Evolutionary conservation across 2,113 vertebrate genomes (phyloP), one percentile per base, ranked within the genome.

Genomic region (Malurus elegans): DNA sequence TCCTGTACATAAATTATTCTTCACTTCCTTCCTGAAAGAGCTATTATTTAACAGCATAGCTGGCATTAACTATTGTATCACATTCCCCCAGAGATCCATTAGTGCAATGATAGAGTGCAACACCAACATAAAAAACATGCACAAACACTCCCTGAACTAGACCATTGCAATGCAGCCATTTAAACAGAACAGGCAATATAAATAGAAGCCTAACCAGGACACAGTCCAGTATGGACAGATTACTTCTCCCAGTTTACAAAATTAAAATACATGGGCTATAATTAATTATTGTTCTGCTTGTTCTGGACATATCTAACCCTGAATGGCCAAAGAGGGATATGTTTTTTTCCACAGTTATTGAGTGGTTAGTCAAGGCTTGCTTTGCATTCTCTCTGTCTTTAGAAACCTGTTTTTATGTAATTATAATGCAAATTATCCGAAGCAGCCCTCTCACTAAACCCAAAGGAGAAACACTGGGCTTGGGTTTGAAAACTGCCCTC

Each of bases 1-100:
- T 94, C 93, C 82, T 56, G 57, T 47, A 93, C 90, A 94, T 95
- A 95, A 96, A 94, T 93, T 96, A 96, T 90, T 94, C 90, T 71
- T 83, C 85, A 88, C 85, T 93, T 94, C 87, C 95, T 96, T 96
- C 90, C 93, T 92, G 70, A 71, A 97, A 92, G 64, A 88, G 75
- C 90, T 88, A 83, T 93, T 96, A 94, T 79, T 95, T 95, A 95
- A 92, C 79, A 94, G 82, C 82, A 76, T 26, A 67, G 79, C 75
- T 3, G 6, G 90, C 88, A 90, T 57, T 74, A 95, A 92, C 71
- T 67, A 45, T 82, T 92, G 90, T 78, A 80, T 86, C 88, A 50
- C 90, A 40, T 86, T 81, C 81, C 92, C 86, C 88, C 79, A 78
- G 71, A 95, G 81, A 74, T 44, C 60, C 85, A 86, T 86, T 93